A percentile compares a stretch with the other conserved stretches of the same genome.
Evolutionary conservation across 2,888 invertebrate species (phyloP).

Genomic region (Acronicta aceris): DNA sequence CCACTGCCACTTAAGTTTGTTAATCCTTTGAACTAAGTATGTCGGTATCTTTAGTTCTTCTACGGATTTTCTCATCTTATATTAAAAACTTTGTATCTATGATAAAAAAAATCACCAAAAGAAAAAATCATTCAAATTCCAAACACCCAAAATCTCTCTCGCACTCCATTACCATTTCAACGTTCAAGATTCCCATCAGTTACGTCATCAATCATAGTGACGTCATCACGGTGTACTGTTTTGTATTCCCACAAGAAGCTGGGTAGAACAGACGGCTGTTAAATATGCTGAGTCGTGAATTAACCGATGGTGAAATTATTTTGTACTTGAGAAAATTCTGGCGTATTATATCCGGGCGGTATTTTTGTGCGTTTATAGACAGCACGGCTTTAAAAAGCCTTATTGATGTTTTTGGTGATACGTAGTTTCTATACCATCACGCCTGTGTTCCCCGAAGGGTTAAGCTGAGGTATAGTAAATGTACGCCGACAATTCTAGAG

Average conservation of each 20-base stretch:
- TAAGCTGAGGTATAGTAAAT: too few species aligned
- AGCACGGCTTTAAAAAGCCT: too few species aligned
- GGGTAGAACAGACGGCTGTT: conserved; percentile 3
- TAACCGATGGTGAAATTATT: neutral
- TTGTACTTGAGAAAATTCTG: neutral
- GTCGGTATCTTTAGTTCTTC: too few species aligned
- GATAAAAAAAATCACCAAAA: neutral
- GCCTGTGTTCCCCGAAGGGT: too few species aligned
- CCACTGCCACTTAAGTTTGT: too few species aligned
- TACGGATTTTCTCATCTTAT: too few species aligned
- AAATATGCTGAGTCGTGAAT: conserved; percentile 33
- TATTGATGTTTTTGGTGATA: too few species aligned
- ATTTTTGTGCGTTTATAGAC: too few species aligned
- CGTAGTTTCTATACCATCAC: too few species aligned
- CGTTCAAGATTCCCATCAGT: conserved; percentile 27
- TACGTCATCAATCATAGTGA: conserved; percentile 51
- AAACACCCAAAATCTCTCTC: neutral
- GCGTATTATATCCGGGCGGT: neutral
- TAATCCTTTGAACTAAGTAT: too few species aligned
- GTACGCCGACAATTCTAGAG: too few species aligned
- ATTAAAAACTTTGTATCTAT: neutral
- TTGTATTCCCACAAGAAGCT: conserved; percentile 43
- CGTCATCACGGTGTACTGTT: conserved; percentile 48
- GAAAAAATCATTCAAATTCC: neutral
- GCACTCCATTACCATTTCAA: conserved; percentile 18